These are phyloP conservation scores for Hepsetus odoe DNA, from an alignment of 2,113 vertebrate genomes.

Conservation along the genomic window DNA sequence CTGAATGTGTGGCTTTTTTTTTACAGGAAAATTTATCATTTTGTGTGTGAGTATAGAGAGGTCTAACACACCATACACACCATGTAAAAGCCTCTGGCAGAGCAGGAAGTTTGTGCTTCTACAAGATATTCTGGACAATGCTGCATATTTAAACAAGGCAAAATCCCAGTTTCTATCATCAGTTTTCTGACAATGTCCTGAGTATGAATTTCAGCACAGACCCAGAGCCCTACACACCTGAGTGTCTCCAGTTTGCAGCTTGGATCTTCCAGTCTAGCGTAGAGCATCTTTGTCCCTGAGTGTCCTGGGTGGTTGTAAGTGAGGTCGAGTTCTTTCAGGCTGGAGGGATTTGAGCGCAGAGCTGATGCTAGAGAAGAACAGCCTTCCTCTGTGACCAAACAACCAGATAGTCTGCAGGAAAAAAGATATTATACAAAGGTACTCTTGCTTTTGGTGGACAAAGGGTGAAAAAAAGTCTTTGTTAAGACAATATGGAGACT, in stretches of 20 bases:
- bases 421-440: background rate
- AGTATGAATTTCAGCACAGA: too few species aligned
- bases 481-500: too few species aligned
- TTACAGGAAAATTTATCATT: too few species aligned
- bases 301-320: constrained; percentile 19
- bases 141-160: too few species aligned
- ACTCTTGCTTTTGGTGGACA: background rate
- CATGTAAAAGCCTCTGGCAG: too few species aligned
- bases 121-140: too few species aligned
- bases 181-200: too few species aligned
- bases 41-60: too few species aligned
- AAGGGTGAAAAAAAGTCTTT: background rate
- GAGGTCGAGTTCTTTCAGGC: background rate
- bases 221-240: background rate
- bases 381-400: constrained; percentile 11
- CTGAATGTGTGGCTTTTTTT: too few species aligned
- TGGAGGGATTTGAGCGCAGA: constrained; percentile 16
- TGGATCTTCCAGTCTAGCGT: background rate
- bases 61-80: too few species aligned
- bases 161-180: too few species aligned
- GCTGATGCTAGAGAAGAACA: constrained; percentile 14
- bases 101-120: too few species aligned
- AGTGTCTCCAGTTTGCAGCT: background rate
- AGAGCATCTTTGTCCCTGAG: constrained; percentile 1
- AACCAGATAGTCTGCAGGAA: constrained; percentile 1